phyloP scores from a whole-genome alignment of 2,888 invertebrate species.

The Eupithecia exiguata region DNA sequence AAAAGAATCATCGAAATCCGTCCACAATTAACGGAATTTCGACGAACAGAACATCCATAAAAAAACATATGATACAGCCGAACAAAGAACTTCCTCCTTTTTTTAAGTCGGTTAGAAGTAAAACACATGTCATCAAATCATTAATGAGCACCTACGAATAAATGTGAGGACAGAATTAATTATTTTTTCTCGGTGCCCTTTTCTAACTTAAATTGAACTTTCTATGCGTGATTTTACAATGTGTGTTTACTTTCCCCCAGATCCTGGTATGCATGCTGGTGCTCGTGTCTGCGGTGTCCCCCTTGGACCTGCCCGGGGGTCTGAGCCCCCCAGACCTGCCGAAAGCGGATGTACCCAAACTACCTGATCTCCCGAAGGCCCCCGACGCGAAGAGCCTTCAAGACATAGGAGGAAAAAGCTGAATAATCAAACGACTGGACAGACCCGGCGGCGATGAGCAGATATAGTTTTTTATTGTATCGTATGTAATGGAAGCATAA shows the following conservation, averaged over 20 bases:
- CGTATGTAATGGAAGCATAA: slow-evolving; percentile 49
- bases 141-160: too few relatives aligned
- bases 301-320: slow-evolving; percentile 53
- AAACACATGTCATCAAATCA: too few relatives aligned
- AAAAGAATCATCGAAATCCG: too few relatives aligned
- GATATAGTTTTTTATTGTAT: slow-evolving; percentile 9
- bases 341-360: slow-evolving; percentile 49
- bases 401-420: slow-evolving; percentile 48
- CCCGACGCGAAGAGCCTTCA: slow-evolving; percentile 47
- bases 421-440: slow-evolving; percentile 22
- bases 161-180: too few relatives aligned
- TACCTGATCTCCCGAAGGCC: slow-evolving; percentile 43
- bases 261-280: slow-evolving; percentile 63
- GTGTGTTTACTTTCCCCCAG: slow-evolving; percentile 45
- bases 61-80: too few relatives aligned
- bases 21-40: too few relatives aligned
- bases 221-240: neutral
- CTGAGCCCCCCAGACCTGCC: slow-evolving; percentile 54
- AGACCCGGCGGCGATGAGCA: slow-evolving; percentile 12
- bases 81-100: too few relatives aligned
- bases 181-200: too few relatives aligned
- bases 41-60: too few relatives aligned
- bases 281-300: slow-evolving; percentile 59
- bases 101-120: too few relatives aligned
- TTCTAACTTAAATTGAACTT: too few relatives aligned